Evolutionary conservation across 2,113 vertebrate species (phyloP), one percentile per base, ranked within the genome.

Genomic region (Ifrita kowaldi): DNA sequence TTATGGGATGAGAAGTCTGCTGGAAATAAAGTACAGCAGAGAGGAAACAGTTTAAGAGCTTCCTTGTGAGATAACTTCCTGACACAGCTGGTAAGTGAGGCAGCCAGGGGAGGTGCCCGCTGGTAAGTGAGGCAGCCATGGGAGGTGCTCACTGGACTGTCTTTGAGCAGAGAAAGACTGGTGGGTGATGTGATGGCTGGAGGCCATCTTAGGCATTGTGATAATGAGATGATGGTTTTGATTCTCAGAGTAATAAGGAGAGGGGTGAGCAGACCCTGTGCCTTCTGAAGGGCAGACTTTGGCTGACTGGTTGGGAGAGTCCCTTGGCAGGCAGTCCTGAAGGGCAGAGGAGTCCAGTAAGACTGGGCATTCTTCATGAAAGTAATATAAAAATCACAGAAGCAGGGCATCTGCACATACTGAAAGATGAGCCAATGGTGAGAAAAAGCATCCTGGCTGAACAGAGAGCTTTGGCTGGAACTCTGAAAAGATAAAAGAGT

Each of bases 371-470:
- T 39, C 23, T 62, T 41, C 13, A 24, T n/a, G 20, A 11, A 55
- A n/a, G 8, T 13, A 13, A 30, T 39, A n/a, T 17, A 16, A 62
- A 70, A 46, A 78, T 7, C 7, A 20, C 16, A 60, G 12, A 39
- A 78, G 9, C 19, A 55, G 19, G 7, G 7, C 47, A 47, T 39
- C 13, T 5, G 12, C 27, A 39, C 0, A 0, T n/a, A 13, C 12
- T 53, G 23, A 53, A 62, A 32, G 5, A 69, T 53, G 22, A 69
- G 5, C 12, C 23, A 53, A 24, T 11, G 3, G 23, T 23, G 23
- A 78, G n/a, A 39, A 62, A 46, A 44, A 53, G 9, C 26, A 60
- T 12, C 12, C 20, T 50, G 21, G 8, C 26, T 67, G 32, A 76
- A 37, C 9, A 42, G 44, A 76, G 26, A 68, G 11, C 21, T 60